phyloP scores from a whole-genome alignment of 1,140 invertebrate species.

The Chrysomallon squamiferum region DNA sequence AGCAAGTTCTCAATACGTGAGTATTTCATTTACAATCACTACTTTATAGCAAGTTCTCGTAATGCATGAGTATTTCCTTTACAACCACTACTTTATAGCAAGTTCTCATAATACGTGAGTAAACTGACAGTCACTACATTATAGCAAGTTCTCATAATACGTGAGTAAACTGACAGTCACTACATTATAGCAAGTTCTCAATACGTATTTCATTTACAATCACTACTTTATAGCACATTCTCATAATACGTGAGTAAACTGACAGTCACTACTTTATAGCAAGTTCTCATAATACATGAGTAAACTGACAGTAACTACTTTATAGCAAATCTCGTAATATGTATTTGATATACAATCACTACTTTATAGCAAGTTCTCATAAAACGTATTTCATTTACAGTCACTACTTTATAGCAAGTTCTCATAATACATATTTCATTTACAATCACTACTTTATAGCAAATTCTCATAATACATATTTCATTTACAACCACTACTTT shows the following conservation, averaged over 20 bases:
- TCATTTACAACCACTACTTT: too few species aligned
- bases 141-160: not conserved
- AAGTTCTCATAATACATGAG: too few species aligned
- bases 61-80: not conserved
- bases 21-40: not conserved
- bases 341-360: not conserved
- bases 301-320: not conserved
- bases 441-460: too few species aligned
- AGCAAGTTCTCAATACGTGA: not conserved
- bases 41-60: not conserved
- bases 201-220: not conserved
- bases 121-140: conserved; percentile 48
- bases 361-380: conserved; percentile 1
- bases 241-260: too few species aligned
- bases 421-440: not conserved
- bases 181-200: not conserved
- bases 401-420: not conserved
- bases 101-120: too few species aligned
- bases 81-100: too few species aligned
- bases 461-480: too few species aligned
- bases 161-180: too few species aligned
- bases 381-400: not conserved
- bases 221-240: not conserved
- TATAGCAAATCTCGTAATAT: not conserved
- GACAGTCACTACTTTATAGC: not conserved